Evolutionary conservation across 1,140 invertebrate genomes (phyloP), one percentile per base, ranked within the genome.

Genomic region (Nasonia giraulti): DNA sequence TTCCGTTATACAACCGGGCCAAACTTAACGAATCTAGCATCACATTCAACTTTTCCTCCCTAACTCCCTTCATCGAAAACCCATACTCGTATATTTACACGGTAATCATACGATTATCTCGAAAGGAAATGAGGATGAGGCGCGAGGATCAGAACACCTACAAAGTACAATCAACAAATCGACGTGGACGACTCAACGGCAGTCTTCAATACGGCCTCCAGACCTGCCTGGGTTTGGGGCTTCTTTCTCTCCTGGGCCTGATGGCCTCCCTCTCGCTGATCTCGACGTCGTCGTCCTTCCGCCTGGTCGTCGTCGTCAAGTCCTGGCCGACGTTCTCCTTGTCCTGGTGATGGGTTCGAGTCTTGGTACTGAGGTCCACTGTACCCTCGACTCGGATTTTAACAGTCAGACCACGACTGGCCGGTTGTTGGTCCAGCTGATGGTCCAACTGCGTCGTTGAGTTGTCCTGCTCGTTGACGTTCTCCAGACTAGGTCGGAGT

Each of bases 271-370:
- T 88, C 2, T 91, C 89, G 2, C 81, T 86, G 23, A 91, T 90
- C 0, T 90, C 86, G 2, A 91, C 90, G 5, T 87, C 88, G 11
- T 89, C 89, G 0, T 92, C 91, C 87, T 91, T 92, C 75, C 88
- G 88, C 74, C 88, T 88, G 6, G 89, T 92, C 0, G 90, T 92
- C 8, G 89, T 92, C 1, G 91, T 92, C 33, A 93, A 85, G 88
- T 93, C 92, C 71, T 93, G 91, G 0, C 92, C 92, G 2, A 92
- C 89, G 79, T 93, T 93, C 62, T 93, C 92, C 44, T 93, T 93
- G 37, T 92, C 91, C 74, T 91, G 91, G 71, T 92, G 91, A 11
- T 86, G 89, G 12, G 87, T 80, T 23, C 86, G 81, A 76, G 66
- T 78, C 68, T 91, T 93, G 5, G 91, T 92, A 20, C 90, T 92